Conservation (phyloP, 2,888 invertebrate genomes). For the Ariolimax columbianus region DNA sequence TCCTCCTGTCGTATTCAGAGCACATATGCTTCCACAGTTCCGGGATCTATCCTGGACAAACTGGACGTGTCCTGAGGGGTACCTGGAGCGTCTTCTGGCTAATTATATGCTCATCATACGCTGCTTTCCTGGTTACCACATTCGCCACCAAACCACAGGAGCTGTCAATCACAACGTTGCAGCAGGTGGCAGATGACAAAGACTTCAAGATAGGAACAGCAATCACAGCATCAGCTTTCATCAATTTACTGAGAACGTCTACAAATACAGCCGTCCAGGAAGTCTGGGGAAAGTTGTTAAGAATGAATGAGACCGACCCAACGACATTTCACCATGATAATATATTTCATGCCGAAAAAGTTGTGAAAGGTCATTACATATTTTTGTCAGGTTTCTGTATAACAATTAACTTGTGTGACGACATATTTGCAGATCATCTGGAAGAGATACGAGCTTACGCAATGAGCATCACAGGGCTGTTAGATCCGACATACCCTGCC, state of each 20-base stretch:
- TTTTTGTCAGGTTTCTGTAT: neutral
- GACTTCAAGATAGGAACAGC: neutral
- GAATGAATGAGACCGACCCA: neutral
- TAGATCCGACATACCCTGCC: neutral
- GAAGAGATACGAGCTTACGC: neutral
- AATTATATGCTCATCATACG: conserved; percentile 19
- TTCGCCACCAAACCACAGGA: conserved; percentile 22
- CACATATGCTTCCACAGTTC: conserved; percentile 12
- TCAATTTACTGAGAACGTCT: neutral
- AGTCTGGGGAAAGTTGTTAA: neutral
- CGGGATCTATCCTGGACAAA: conserved; percentile 10
- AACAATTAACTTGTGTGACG: neutral
- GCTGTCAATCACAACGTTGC: neutral
- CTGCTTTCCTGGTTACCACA: conserved; percentile 18
- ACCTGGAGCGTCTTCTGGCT: conserved; percentile 31
- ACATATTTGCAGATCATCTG: neutral
- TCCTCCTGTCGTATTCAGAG: neutral
- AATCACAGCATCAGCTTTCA: neutral
- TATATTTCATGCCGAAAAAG: neutral
- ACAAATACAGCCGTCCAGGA: neutral
- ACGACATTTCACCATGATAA: neutral
- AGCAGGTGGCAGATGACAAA: neutral
- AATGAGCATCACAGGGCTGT: neutral
- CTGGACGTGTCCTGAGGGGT: conserved; percentile 11
- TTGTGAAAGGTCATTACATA: neutral